These are phyloP conservation scores for Gadopsis marmoratus DNA, from an alignment of 2,797 vertebrate genomes.

Conservation along the genomic window DNA sequence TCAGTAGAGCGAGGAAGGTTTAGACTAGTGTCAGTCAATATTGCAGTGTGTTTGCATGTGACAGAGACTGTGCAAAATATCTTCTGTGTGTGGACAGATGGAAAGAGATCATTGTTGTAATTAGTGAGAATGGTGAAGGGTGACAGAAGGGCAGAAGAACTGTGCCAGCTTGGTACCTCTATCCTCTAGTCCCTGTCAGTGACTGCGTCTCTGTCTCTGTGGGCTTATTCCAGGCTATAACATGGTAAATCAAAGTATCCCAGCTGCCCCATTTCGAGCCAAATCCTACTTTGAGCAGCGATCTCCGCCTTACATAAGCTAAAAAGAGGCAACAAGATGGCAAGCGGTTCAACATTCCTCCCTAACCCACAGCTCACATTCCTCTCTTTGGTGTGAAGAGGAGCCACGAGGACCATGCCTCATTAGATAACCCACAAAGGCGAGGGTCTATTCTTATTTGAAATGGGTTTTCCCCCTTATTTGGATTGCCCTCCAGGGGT, in stretches of 20 bases:
- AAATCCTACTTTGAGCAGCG: slow-evolving; percentile 6
- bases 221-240: slow-evolving; percentile 10
- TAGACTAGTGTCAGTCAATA: slow-evolving; percentile 52
- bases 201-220: slow-evolving; percentile 12
- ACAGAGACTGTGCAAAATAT: slow-evolving; percentile 30
- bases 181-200: not conserved
- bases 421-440: slow-evolving; percentile 77
- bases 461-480: slow-evolving; percentile 44
- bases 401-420: slow-evolving; percentile 64
- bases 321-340: slow-evolving; percentile 56
- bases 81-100: slow-evolving; percentile 55
- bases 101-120: slow-evolving; percentile 60
- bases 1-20: slow-evolving; percentile 61
- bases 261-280: slow-evolving; percentile 14
- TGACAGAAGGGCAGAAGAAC: slow-evolving; percentile 52
- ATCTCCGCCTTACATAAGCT: slow-evolving; percentile 20
- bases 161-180: slow-evolving; percentile 26
- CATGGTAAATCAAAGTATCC: slow-evolving; percentile 23
- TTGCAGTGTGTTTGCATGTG: slow-evolving; percentile 32
- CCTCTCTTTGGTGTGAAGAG: slow-evolving; percentile 70
- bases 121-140: slow-evolving; percentile 53
- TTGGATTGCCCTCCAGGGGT: slow-evolving; percentile 27
- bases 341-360: slow-evolving; percentile 71
- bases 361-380: slow-evolving; percentile 67
- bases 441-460: slow-evolving; percentile 54